Base-by-base conservation (phyloP, 2,888 invertebrate genomes). In the Eupithecia subfuscata region DNA sequence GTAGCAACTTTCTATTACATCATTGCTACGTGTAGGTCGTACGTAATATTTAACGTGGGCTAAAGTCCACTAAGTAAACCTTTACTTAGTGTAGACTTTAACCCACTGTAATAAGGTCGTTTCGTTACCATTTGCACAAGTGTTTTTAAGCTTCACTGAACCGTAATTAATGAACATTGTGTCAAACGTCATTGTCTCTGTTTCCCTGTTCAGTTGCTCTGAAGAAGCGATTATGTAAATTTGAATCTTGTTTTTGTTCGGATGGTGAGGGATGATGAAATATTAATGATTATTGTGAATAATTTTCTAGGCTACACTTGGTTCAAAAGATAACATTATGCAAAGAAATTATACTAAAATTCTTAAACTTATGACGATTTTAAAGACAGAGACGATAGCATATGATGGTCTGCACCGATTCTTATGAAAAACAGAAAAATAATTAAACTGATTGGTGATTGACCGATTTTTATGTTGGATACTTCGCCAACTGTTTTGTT, bases 71-170 rank as follows among this genome's bases (percentile, higher is more conserved):
- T n/a, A n/a, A n/a, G n/a, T n/a, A n/a, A n/a, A n/a, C n/a, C 22
- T 68, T 11, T 67, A 43, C 2, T 22, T 67, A 73, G 34, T 68
- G 37, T 67, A 43, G 45, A 22, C 65, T 52, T 70, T 34, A 56
- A 70, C 64, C 75, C 73, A 76, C 40, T 34, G 34, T 30, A 25
- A 65, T 67, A 74, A 74, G 48, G 69, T 74, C 65, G 34, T 67
- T 71, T 52, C 37, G 40, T 67, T 37, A 71, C 80, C 82, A 84
- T 90, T 89, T 87, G 80, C 79, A 76, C 90, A 91, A 88, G 85
- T 90, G 69, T 74, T 81, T 85, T 80, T 91, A 88, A 89, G 73
- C 76, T 88, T 90, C 89, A 91, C 68, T 88, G 88, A 80, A 71
- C 75, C 78, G 85, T 76, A 80, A 86, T 84, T 88, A 87, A 88